These are phyloP conservation scores for Tolmerus cingulatus DNA, from an alignment of 2,888 invertebrate genomes.

Conservation along the genomic window DNA sequence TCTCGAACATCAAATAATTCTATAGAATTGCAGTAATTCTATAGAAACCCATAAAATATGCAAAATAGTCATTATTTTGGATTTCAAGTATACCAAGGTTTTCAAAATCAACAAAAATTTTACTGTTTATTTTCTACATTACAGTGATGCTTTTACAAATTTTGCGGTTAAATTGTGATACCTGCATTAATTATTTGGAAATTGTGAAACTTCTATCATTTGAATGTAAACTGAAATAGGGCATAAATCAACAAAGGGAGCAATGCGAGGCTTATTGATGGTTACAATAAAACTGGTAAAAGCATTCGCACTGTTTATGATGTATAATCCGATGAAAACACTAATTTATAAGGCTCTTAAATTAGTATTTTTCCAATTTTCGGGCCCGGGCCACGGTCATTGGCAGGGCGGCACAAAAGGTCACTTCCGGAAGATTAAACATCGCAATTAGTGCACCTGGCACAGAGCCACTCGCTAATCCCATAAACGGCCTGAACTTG, in stretches of 20 bases:
- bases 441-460: background rate
- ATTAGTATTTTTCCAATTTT: background rate
- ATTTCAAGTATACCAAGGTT: too few species aligned
- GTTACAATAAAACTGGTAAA: background rate
- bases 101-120: too few species aligned
- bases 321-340: background rate
- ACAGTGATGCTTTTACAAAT: too few species aligned
- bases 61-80: too few species aligned
- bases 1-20: too few species aligned
- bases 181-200: too few species aligned
- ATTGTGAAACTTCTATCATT: too few species aligned
- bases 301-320: background rate
- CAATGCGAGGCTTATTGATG: background rate
- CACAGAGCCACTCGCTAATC: background rate
- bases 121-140: too few species aligned
- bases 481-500: background rate
- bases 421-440: background rate
- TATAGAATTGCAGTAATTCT: too few species aligned
- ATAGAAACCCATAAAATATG: too few species aligned
- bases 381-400: background rate
- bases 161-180: too few species aligned
- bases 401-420: background rate
- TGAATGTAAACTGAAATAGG: background rate
- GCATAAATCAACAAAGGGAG: background rate
- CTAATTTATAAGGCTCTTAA: background rate